A percentile compares a stretch with the other conserved stretches of the same genome.
Conservation (phyloP, 2,113 vertebrate species). For the Odontophorus gujanensis region DNA sequence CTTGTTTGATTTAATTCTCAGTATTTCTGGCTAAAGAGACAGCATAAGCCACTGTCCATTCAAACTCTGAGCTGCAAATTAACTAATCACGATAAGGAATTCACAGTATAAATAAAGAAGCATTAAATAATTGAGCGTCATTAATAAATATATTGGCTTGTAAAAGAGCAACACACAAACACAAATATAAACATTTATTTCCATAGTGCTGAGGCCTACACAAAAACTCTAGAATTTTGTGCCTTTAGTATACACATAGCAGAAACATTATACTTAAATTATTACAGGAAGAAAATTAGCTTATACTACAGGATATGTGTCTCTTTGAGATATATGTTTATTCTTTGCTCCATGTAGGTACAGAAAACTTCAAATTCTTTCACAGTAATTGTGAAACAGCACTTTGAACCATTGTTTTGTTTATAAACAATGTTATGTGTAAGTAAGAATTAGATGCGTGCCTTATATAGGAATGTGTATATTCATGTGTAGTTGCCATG, state of each 20-base stretch:
- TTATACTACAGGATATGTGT: neutral
- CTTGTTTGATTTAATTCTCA: neutral
- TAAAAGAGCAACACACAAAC: fast-evolving
- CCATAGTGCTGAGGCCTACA: neutral
- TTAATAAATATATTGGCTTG: neutral
- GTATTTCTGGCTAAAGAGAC: neutral
- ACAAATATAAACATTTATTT: neutral
- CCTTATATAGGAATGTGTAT: neutral
- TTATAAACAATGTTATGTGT: neutral
- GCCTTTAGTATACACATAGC: neutral
- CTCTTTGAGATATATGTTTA: neutral
- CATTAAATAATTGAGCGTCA: neutral
- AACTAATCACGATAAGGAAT: neutral
- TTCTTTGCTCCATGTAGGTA: neutral
- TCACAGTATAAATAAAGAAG: neutral
- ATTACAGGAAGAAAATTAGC: neutral
- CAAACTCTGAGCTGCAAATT: neutral
- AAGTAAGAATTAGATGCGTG: neutral
- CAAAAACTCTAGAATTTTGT: neutral
- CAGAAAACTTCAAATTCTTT: neutral
- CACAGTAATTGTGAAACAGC: neutral
- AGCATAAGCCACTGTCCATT: neutral
- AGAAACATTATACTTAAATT: neutral
- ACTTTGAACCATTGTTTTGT: neutral
- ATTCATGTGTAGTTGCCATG: neutral